Evolutionary conservation across 2,113 vertebrate genomes (phyloP).

Genomic region (Platanista minor): DNA sequence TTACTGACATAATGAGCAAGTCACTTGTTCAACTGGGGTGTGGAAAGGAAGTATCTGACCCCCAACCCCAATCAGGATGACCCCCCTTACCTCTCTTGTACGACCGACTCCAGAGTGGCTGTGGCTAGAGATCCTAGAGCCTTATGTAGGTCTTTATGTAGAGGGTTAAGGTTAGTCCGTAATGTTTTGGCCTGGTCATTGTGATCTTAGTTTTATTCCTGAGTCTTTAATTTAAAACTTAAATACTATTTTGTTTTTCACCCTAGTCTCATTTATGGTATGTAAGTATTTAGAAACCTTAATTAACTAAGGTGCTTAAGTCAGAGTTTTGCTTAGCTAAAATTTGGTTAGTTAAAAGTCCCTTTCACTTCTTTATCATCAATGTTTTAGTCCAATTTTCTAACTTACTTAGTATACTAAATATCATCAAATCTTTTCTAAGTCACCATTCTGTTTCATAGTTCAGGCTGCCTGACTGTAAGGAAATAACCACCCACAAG

Average conservation of each 20-base stretch:
- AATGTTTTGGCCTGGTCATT: background rate
- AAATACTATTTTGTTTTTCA: conserved; percentile 38
- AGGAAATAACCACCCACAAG: conserved; percentile 68
- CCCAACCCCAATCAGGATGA: background rate
- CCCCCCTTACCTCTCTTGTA: conserved; percentile 90
- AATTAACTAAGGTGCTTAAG: background rate
- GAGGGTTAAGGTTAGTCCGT: conserved; percentile 74
- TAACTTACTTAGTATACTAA: conserved; percentile 16
- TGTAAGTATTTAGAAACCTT: conserved; percentile 16
- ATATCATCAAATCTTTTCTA: conserved; percentile 1
- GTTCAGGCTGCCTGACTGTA: background rate
- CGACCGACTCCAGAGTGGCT: conserved; percentile 91
- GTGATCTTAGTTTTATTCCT: background rate
- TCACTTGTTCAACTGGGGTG: background rate
- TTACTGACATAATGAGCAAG: background rate
- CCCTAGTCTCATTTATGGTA: background rate
- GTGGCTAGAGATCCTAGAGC: conserved; percentile 89
- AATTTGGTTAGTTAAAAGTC: conserved; percentile 16
- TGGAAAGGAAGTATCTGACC: background rate
- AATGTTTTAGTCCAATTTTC: background rate
- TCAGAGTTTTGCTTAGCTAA: conserved; percentile 12
- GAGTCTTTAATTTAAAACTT: conserved; percentile 38
- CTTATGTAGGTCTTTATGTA: conserved; percentile 87
- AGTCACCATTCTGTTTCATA: background rate
- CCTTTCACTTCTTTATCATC: conserved; percentile 6